Evolutionary conservation across 2,113 vertebrate species (phyloP).

Genomic region (Ancistrus triradiatus): DNA sequence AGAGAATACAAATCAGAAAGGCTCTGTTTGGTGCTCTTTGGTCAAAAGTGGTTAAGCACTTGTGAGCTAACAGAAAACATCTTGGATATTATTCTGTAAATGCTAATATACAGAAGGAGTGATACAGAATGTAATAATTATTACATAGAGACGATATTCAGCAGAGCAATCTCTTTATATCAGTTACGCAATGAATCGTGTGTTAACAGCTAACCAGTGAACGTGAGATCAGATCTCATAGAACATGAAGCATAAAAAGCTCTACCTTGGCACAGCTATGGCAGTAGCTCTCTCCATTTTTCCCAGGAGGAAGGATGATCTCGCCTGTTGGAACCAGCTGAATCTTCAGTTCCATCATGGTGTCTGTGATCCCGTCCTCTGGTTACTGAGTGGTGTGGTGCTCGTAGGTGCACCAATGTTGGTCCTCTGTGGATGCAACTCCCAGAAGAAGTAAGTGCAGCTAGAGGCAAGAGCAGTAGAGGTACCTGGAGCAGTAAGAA

Average conservation of each 20-base stretch:
- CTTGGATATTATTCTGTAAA: too few relatives aligned
- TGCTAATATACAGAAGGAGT: too few relatives aligned
- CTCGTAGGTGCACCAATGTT: neutral
- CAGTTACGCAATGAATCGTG: too few relatives aligned
- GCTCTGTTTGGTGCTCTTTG: too few relatives aligned
- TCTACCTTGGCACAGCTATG: slow-evolving; percentile 50
- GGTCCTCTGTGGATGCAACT: slow-evolving; percentile 8
- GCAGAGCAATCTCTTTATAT: too few relatives aligned
- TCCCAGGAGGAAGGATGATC: slow-evolving; percentile 54
- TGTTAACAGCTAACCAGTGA: too few relatives aligned
- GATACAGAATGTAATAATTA: too few relatives aligned
- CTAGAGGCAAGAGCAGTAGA: neutral
- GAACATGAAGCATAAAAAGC: slow-evolving; percentile 14
- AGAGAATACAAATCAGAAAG: too few relatives aligned
- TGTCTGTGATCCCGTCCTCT: neutral
- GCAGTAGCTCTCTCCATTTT: slow-evolving; percentile 54
- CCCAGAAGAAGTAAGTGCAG: neutral
- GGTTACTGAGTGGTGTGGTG: neutral
- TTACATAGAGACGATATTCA: too few relatives aligned
- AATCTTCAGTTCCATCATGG: slow-evolving; percentile 57
- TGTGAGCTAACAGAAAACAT: too few relatives aligned
- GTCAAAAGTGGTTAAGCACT: too few relatives aligned
- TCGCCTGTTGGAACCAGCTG: slow-evolving; percentile 57
- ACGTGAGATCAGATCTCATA: too few relatives aligned
- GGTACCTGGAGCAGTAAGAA: slow-evolving; percentile 56